Conservation (phyloP, 2,113 vertebrate genomes). For the Pagrus major region DNA sequence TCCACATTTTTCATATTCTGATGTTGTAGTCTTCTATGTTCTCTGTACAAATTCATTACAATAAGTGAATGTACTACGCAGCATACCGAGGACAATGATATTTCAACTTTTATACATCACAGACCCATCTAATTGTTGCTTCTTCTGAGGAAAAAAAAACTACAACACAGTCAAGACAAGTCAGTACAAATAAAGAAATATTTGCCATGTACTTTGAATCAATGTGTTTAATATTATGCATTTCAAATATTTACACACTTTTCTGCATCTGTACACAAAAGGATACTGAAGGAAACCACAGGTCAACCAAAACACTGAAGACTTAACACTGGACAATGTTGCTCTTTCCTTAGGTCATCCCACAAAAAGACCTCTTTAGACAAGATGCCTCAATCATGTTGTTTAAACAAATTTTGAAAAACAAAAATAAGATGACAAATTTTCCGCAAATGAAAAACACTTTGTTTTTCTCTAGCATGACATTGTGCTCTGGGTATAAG, state of each 20-base stretch:
- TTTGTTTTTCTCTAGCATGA: neutral
- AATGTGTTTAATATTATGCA: constrained; percentile 55
- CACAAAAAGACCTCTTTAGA: neutral
- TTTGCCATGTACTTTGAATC: constrained; percentile 1
- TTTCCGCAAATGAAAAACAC: neutral
- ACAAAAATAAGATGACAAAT: neutral
- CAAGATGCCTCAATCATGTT: neutral
- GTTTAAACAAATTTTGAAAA: neutral
- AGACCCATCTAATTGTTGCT: neutral
- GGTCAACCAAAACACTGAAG: neutral
- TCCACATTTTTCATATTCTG: too few species aligned
- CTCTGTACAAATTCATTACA: neutral
- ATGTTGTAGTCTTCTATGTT: too few species aligned
- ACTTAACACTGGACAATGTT: neutral
- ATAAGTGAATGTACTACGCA: neutral
- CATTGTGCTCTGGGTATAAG: neutral
- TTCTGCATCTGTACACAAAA: constrained; percentile 34
- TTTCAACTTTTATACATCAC: neutral
- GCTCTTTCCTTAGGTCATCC: neutral
- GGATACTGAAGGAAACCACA: too few species aligned
- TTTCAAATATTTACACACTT: constrained; percentile 55
- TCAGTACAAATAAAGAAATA: neutral
- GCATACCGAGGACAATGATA: neutral
- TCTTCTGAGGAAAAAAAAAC: too few species aligned
- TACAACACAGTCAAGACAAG: neutral